Percentiles rank a stretch among this genome's conserved stretches.
Evolutionary conservation across 2,888 invertebrate genomes (phyloP).

Genomic region (Rhaphigaster nebulosa): DNA sequence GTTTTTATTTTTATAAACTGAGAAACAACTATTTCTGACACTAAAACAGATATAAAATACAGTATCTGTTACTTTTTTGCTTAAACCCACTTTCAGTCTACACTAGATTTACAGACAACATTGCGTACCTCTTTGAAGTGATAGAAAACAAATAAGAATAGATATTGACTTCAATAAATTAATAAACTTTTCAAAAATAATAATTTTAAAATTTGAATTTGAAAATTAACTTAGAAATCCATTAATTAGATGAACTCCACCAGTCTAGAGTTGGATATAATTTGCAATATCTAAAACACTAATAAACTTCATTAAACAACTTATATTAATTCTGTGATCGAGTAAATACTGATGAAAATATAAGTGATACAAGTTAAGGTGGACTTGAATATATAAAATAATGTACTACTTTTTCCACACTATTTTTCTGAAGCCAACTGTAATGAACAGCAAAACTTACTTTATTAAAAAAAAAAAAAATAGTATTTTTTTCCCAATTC

Average conservation of each 20-base stretch:
- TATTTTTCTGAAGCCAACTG: not conserved
- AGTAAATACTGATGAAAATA: not conserved
- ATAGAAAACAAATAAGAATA: not conserved
- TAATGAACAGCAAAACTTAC: not conserved
- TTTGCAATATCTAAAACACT: not conserved
- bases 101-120: not conserved
- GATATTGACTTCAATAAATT: not conserved
- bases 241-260: not conserved
- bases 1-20: no score
- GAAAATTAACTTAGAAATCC: not conserved
- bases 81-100: no score
- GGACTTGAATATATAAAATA: not conserved
- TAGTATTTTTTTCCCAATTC: not conserved
- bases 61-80: no score
- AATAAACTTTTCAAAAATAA: not conserved
- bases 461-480: not conserved
- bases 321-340: not conserved
- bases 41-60: no score
- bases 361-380: not conserved
- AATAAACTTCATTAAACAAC: not conserved
- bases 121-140: not conserved
- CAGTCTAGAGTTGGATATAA: not conserved
- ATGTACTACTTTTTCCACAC: not conserved
- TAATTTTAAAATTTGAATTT: not conserved
- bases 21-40: no score